Evolutionary conservation across 2,888 invertebrate species (phyloP).

Genomic region (Abrostola tripartita): DNA sequence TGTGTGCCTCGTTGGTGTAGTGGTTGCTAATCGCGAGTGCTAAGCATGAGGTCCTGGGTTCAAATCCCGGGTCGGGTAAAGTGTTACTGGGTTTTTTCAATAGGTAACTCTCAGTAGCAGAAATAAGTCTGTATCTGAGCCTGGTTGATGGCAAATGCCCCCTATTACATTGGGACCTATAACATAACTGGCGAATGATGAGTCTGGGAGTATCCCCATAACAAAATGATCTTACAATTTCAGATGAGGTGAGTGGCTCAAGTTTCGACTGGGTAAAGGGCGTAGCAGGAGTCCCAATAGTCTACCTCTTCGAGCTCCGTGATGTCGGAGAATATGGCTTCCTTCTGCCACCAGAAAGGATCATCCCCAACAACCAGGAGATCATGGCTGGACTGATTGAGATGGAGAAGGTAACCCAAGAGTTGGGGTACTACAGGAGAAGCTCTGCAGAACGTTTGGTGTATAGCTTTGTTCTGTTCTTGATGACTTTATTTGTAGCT

Average conservation of each 20-base stretch:
- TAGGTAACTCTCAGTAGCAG: too few species aligned
- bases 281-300: constrained; percentile 83
- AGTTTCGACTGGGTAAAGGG: constrained; percentile 89
- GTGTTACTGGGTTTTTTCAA: too few species aligned
- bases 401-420: constrained; percentile 76
- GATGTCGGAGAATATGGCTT: constrained; percentile 89
- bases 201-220: too few species aligned
- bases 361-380: constrained; percentile 89
- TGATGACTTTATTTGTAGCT: constrained; percentile 40
- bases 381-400: constrained; percentile 88
- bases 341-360: constrained; percentile 85
- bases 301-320: constrained; percentile 89
- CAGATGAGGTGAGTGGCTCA: constrained; percentile 83
- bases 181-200: too few species aligned
- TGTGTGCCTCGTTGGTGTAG: too few species aligned
- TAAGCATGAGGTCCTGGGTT: too few species aligned
- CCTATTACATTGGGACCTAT: too few species aligned
- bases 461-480: constrained; percentile 49
- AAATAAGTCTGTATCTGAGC: too few species aligned
- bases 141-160: too few species aligned
- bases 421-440: constrained; percentile 67
- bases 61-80: too few species aligned
- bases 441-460: constrained; percentile 50
- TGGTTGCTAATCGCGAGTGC: too few species aligned
- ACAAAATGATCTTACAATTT: constrained; percentile 21